Conservation (phyloP, 1,140 invertebrate species). For the Heliconius himera region DNA sequence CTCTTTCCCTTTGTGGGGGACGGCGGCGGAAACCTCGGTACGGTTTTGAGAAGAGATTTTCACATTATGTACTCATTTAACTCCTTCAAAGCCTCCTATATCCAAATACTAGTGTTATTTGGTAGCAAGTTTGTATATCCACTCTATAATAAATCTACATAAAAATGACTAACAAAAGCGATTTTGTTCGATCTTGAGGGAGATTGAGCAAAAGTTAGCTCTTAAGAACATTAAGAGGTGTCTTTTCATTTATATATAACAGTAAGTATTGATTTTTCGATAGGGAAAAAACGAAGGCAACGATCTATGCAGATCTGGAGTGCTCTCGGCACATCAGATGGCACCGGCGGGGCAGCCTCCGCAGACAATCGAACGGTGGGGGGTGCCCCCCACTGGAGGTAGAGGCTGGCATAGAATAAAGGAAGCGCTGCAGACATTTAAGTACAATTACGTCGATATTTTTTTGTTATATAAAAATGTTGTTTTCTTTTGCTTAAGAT, state of each 20-base stretch:
- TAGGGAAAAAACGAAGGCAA: slow-evolving; percentile 81
- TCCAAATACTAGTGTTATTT: slow-evolving; percentile 20
- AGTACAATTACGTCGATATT: slow-evolving; percentile 14
- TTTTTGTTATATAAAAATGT: background rate
- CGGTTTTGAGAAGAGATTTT: slow-evolving; percentile 65
- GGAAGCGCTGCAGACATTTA: slow-evolving; percentile 38
- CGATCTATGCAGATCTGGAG: slow-evolving; percentile 81
- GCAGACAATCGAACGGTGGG: slow-evolving; percentile 80
- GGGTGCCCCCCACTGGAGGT: slow-evolving; percentile 67
- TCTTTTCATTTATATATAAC: slow-evolving; percentile 74
- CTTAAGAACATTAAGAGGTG: slow-evolving; percentile 66
- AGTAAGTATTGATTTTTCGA: slow-evolving; percentile 80
- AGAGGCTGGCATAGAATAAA: slow-evolving; percentile 71
- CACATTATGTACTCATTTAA: slow-evolving; percentile 68
- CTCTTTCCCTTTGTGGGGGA: slow-evolving; percentile 76
- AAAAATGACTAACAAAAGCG: slow-evolving; percentile 16
- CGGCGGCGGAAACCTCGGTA: slow-evolving; percentile 66
- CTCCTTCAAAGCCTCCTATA: slow-evolving; percentile 55
- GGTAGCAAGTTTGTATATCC: background rate
- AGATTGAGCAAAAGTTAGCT: slow-evolving; percentile 41
- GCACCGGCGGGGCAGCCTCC: slow-evolving; percentile 79
- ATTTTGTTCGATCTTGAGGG: background rate
- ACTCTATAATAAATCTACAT: background rate
- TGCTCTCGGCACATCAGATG: slow-evolving; percentile 81
- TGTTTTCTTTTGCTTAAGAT: background rate